A percentile compares a stretch with the other conserved stretches of the same genome.
Evolutionary conservation across 1,140 invertebrate species (phyloP).

Genomic region (Drosophila malerkotliana): DNA sequence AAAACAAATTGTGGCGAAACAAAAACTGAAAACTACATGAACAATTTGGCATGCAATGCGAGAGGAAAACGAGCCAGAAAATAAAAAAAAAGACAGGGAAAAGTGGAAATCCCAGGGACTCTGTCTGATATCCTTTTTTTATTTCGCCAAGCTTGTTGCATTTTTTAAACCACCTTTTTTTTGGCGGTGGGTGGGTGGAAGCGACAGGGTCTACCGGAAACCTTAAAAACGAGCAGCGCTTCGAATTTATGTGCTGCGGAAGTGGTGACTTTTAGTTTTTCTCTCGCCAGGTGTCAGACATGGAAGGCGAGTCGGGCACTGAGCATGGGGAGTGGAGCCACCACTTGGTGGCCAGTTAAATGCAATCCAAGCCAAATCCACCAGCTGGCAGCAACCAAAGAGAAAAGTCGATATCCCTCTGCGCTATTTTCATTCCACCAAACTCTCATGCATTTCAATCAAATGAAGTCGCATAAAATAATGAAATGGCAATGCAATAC

Average conservation of each 20-base stretch:
- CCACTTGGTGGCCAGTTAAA: conserved; percentile 36
- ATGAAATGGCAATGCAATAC: conserved; percentile 38
- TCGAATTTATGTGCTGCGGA: conserved; percentile 76
- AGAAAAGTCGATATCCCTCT: conserved; percentile 35
- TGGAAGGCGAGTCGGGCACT: conserved; percentile 1
- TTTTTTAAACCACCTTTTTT: conserved; percentile 16
- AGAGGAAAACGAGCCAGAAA: conserved; percentile 31
- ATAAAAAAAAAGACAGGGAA: conserved; percentile 10
- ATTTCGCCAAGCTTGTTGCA: conserved; percentile 46
- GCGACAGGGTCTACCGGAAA: conserved; percentile 32
- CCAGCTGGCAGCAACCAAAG: conserved; percentile 6
- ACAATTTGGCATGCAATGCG: conserved; percentile 63
- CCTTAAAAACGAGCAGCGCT: conserved; percentile 65
- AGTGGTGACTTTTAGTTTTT: conserved; percentile 77
- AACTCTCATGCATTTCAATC: conserved; percentile 65
- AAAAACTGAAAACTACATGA: conserved; percentile 62
- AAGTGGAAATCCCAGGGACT: conserved; percentile 24
- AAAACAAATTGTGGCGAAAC: conserved; percentile 65
- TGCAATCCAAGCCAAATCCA: conserved; percentile 39
- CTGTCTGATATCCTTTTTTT: conserved; percentile 30
- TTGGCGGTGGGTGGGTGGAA: conserved; percentile 10
- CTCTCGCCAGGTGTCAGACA: conserved; percentile 62
- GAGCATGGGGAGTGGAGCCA: background rate
- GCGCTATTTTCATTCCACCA: conserved; percentile 16
- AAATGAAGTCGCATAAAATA: conserved; percentile 77